Percentiles rank a stretch among this genome's conserved stretches.
Evolutionary conservation across 2,888 invertebrate species (phyloP).

Genomic region (Cheilosia soror): DNA sequence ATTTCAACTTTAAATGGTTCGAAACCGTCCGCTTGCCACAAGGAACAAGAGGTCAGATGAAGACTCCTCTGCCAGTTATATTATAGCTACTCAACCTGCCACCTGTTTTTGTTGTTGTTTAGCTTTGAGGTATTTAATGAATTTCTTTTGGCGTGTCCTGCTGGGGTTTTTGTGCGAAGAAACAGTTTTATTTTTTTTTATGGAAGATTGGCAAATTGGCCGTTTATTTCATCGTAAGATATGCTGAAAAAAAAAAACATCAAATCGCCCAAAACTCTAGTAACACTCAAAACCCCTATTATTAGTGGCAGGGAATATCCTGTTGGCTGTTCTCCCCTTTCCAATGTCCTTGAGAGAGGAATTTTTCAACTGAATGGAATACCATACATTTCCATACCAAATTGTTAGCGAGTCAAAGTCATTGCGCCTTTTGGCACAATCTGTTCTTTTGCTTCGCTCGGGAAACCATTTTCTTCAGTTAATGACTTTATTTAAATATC

Average conservation of each 20-base stretch:
- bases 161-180: background rate
- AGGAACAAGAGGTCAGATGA: constrained; percentile 32
- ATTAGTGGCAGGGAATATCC: constrained; percentile 54
- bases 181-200: background rate
- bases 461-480: constrained; percentile 51
- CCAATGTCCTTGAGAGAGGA: constrained; percentile 44
- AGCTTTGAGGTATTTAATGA: constrained; percentile 64
- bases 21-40: constrained; percentile 31
- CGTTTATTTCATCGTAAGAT: constrained; percentile 34
- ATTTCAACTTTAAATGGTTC: constrained; percentile 67
- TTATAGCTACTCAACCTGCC: background rate
- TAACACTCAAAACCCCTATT: background rate
- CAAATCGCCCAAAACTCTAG: background rate
- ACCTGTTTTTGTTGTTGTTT: constrained; percentile 41
- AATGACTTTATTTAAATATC: constrained; percentile 67
- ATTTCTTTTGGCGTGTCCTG: constrained; percentile 52
- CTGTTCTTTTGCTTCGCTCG: constrained; percentile 21
- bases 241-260: constrained; percentile 4
- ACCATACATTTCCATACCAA: constrained; percentile 18
- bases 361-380: constrained; percentile 1
- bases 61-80: constrained; percentile 31
- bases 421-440: constrained; percentile 15
- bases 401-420: constrained; percentile 9
- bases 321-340: constrained; percentile 32
- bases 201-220: constrained; percentile 44